phyloP scores from a whole-genome alignment of 92 coral and sea anemone species.

The Phenganax subtilis region DNA sequence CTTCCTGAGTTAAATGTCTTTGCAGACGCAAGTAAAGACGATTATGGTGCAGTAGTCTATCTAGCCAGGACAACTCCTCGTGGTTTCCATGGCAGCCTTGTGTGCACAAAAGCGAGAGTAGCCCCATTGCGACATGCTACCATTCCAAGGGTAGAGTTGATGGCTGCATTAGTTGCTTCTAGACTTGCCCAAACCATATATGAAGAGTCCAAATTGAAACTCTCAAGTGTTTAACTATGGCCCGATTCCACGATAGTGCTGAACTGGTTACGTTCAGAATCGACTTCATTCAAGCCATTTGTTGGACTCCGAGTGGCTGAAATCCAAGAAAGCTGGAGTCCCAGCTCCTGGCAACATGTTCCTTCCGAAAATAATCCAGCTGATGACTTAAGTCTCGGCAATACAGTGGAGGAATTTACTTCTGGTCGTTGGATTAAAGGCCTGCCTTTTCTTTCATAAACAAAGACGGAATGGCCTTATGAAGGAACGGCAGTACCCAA shows the following conservation, averaged over 20 bases:
- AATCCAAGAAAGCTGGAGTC: constrained; percentile 47
- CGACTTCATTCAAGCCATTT: constrained; percentile 37
- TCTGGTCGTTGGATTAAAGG: constrained; percentile 44
- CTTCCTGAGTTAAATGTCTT: constrained; percentile 48
- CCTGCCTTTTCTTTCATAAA: constrained; percentile 32
- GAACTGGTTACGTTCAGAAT: constrained; percentile 40
- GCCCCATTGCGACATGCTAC: constrained; percentile 27
- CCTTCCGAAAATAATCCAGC: constrained; percentile 46
- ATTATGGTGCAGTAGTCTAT: constrained; percentile 56
- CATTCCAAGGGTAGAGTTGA: constrained; percentile 28
- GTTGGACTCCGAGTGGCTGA: constrained; percentile 48
- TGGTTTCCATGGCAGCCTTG: constrained; percentile 38
- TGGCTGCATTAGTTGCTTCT: constrained; percentile 27
- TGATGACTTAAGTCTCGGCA: constrained; percentile 46
- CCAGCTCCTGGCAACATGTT: constrained; percentile 31
- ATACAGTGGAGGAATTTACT: constrained; percentile 19
- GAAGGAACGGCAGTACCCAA: background rate
- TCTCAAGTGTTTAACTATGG: constrained; percentile 34
- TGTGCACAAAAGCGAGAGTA: constrained; percentile 30
- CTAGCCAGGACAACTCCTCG: constrained; percentile 41
- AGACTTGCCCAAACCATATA: constrained; percentile 33
- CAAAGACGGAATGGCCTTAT: constrained; percentile 43
- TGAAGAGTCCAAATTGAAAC: constrained; percentile 36
- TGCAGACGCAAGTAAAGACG: constrained; percentile 42
- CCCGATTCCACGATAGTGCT: constrained; percentile 47